A percentile compares a stretch with the other conserved stretches of the same genome.
Conservation (phyloP, 2,888 invertebrate genomes). For the Horisme vitalbata region DNA sequence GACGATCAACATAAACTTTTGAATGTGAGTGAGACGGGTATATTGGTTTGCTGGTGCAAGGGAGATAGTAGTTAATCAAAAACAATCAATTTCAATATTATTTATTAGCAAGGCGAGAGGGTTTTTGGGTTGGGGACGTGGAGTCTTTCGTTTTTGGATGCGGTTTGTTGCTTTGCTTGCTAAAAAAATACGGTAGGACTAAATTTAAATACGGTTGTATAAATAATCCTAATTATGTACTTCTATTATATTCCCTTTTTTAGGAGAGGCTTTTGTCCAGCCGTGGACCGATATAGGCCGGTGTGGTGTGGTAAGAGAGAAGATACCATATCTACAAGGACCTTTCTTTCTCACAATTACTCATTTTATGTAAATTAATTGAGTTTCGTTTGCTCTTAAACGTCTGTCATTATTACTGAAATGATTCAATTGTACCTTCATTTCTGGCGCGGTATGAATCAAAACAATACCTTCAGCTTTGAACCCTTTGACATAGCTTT, state of each 20-base stretch:
- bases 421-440: constrained; percentile 47
- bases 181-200: too few species aligned
- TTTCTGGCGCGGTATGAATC: constrained; percentile 6
- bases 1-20: constrained; percentile 52
- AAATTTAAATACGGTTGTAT: too few species aligned
- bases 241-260: too few species aligned
- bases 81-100: constrained; percentile 66
- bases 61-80: constrained; percentile 50
- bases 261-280: too few species aligned
- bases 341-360: constrained; percentile 38
- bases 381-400: constrained; percentile 58
- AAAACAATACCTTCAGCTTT: too few species aligned
- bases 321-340: constrained; percentile 36
- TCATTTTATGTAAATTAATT: constrained; percentile 64
- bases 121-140: constrained; percentile 35
- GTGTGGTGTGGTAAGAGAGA: too few species aligned
- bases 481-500: too few species aligned
- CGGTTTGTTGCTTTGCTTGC: too few species aligned
- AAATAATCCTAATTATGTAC: too few species aligned
- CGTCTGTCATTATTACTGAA: constrained; percentile 58
- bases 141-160: constrained; percentile 5
- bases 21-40: constrained; percentile 19
- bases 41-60: constrained; percentile 17
- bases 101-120: constrained; percentile 53
- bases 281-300: too few species aligned